Percentiles rank a stretch among this genome's conserved stretches.
phyloP scores from a whole-genome alignment of 2,113 vertebrate genomes.

The Monopterus albus region DNA sequence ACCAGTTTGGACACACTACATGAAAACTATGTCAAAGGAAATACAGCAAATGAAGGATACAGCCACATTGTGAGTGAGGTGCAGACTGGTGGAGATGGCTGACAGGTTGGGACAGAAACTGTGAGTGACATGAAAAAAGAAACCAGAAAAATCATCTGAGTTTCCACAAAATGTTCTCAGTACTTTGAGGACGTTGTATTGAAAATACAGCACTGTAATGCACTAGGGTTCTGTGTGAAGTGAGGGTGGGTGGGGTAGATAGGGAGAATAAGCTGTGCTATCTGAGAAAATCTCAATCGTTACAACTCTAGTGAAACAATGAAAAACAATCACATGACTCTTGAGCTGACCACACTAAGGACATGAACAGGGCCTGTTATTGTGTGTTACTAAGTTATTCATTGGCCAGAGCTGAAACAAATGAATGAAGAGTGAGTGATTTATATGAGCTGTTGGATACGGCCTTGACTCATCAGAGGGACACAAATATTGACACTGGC shows the following conservation, averaged over 20 bases:
- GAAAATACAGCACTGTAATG: not conserved
- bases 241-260: not conserved
- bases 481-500: not conserved
- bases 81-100: conserved; percentile 89
- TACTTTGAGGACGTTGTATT: not conserved
- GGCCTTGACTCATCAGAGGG: no score
- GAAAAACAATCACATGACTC: conserved; percentile 43
- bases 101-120: conserved; percentile 98
- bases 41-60: conserved; percentile 87
- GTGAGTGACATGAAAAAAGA: conserved; percentile 18
- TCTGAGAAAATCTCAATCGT: conserved; percentile 26
- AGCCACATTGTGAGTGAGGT: conserved; percentile 95
- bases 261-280: conserved; percentile 40
- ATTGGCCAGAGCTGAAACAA: not conserved
- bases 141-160: not conserved
- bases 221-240: not conserved
- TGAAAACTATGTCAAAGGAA: no score
- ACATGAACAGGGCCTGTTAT: not conserved
- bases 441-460: not conserved
- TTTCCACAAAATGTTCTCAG: not conserved
- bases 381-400: not conserved
- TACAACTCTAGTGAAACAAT: conserved; percentile 31
- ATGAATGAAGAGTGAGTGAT: no score
- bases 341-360: not conserved
- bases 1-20: not conserved